phyloP scores from a whole-genome alignment of 2,888 invertebrate genomes.

The Cephus sareptanus region DNA sequence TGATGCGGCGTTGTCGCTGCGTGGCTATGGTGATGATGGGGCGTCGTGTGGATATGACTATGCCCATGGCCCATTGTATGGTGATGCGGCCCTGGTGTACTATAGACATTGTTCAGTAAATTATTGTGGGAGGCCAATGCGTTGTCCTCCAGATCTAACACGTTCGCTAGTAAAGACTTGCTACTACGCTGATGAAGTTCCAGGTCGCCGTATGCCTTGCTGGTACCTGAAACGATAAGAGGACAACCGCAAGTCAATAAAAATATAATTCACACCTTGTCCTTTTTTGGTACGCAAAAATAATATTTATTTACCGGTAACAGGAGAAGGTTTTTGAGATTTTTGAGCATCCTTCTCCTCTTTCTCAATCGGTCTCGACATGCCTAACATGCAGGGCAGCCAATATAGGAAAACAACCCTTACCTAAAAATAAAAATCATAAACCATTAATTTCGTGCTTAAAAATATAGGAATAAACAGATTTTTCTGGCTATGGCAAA shows the following conservation, averaged over 20 bases:
- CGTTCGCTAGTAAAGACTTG: slow-evolving; percentile 95
- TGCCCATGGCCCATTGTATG: slow-evolving; percentile 60
- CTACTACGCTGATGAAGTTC: slow-evolving; percentile 92
- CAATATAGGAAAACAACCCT: slow-evolving; percentile 94
- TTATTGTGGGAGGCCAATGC: slow-evolving; percentile 63
- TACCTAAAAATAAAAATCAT: slow-evolving; percentile 72
- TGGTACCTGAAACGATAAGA: slow-evolving; percentile 72
- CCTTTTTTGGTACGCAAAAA: neutral
- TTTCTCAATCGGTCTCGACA: slow-evolving; percentile 79
- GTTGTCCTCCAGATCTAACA: slow-evolving; percentile 97
- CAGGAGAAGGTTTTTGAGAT: slow-evolving; percentile 64
- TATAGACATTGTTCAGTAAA: slow-evolving; percentile 63
- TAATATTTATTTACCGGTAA: slow-evolving; percentile 49
- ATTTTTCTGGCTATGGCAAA: no score
- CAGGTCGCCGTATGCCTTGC: slow-evolving; percentile 80
- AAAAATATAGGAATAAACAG: neutral
- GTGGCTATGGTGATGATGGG: slow-evolving; percentile 63
- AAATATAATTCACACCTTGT: neutral
- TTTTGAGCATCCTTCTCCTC: slow-evolving; percentile 62
- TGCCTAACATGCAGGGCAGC: slow-evolving; percentile 96
- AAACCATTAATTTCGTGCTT: neutral
- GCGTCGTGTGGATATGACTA: slow-evolving; percentile 62
- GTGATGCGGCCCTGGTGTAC: slow-evolving; percentile 63
- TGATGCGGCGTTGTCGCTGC: slow-evolving; percentile 59
- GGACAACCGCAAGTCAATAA: neutral